Evolutionary conservation across 2,113 vertebrate species (phyloP), one percentile per base, ranked within the genome.

Genomic region (Helogale parvula): DNA sequence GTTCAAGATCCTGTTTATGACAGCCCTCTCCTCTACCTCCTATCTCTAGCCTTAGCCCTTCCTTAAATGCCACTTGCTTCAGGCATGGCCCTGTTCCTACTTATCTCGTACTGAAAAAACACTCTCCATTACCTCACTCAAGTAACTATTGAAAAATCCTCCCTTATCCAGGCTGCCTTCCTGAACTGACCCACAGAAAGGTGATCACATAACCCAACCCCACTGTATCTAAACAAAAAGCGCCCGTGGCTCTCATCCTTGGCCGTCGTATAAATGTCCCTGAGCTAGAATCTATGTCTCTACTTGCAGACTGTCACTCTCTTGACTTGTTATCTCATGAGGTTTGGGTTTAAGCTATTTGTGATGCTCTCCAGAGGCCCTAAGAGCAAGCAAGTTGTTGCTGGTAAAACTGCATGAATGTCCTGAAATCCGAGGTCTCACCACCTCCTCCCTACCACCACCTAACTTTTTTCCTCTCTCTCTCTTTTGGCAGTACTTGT

Each of bases 401-500:
- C 68, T 65, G 63, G 66, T 23, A 65, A 89, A 90, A 85, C 9
- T 0, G 74, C 31, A 23, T 0, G 0, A 1, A 45, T 38, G 74
- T 92, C 96, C 93, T 82, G n/a, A 90, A 77, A 96, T 23, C 38
- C 60, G 57, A 45, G 86, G 92, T 92, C 88, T 94, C 84, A 16
- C 54, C 81, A 38, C 35, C 77, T 57, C 87, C 76, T 71, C 35
- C 45, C 45, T 35, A 7, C 38, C 65, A 45, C 33, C 38, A 76
- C 71, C 71, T 45, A 92, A 90, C 92, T 93, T 63, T 57, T 84
- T 27, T 16, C 41, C 1, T 11, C 17, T 33, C 81, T 91, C 66
- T 19, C 45, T 83, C 93, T 96, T 90, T 96, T 50, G 91, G 96
- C 60, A 83, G 5, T 88, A 74, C 88, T 84, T 90, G 95, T 96